A percentile compares a stretch with the other conserved stretches of the same genome.
These are phyloP conservation scores for Sylvietta virens DNA, from an alignment of 2,113 vertebrate species.

Conservation along the genomic window DNA sequence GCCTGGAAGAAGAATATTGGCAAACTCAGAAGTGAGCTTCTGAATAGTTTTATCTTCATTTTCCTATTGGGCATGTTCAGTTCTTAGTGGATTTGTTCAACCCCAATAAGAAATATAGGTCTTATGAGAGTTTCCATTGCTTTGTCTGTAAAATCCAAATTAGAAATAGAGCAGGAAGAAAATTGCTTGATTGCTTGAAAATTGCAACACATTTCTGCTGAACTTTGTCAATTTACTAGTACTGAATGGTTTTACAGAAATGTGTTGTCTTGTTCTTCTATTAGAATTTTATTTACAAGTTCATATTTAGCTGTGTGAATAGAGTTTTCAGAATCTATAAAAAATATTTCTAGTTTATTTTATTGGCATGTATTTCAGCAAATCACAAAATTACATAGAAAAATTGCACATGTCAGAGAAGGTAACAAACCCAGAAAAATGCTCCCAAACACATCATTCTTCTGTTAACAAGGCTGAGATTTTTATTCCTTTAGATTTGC, in stretches of 20 bases:
- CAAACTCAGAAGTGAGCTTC: background rate
- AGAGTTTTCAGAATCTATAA: background rate
- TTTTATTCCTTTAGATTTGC: background rate
- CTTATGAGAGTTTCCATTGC: background rate
- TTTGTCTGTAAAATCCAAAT: background rate
- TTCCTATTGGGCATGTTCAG: background rate
- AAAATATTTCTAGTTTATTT: background rate
- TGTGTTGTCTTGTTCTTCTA: background rate
- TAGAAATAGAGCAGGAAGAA: background rate
- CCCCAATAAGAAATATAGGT: background rate
- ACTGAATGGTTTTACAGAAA: background rate
- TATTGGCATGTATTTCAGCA: background rate
- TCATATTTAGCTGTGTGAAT: background rate
- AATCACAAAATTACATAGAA: background rate
- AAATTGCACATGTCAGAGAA: background rate
- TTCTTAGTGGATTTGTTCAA: background rate
- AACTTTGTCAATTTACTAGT: background rate
- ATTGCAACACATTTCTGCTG: background rate
- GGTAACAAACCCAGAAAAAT: background rate
- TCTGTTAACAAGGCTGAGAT: background rate
- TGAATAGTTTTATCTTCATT: background rate
- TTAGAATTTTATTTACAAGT: background rate
- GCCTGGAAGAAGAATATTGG: background rate
- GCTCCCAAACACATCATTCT: background rate
- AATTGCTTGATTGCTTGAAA: background rate